Base-by-base conservation (phyloP, 2,797 vertebrate species). In the Acropternis orthonyx region DNA sequence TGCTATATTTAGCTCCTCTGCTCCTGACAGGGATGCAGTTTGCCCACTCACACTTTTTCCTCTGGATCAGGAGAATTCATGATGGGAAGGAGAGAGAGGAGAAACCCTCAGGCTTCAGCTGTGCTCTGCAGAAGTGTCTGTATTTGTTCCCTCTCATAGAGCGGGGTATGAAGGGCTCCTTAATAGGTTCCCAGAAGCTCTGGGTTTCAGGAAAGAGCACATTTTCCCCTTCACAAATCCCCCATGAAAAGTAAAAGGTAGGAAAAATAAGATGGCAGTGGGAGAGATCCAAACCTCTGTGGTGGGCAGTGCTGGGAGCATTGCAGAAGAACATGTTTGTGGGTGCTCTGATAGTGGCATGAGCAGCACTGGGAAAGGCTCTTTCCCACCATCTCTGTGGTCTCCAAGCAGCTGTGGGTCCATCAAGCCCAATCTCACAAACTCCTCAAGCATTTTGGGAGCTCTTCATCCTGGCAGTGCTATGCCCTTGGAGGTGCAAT, bases 261-360 rank as follows among this genome's bases (percentile, higher is more conserved):
- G 24, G 26, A 4, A 10, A 65, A 61, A n/a, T 1, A 39, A 77
- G 27, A 55, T 14, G 24, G 16, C 12, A 36, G 28, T 0, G 1
- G 30, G 41, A 46, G 19, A 43, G 46, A 43, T 6, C 14, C 9
- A 2, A 49, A 32, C 2, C 37, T 37, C 37, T 10, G 34, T 2
- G 43, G 28, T 0, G 6, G 37, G 26, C 48, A 62, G 32, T 11
- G 4, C 32, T 74, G 3, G 1, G 43, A 22, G 9, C n/a, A 8
- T 1, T 27, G 9, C 26, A 32, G 69, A 44, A 44, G 43, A 51
- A 14, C 52, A 3, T 0, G 0, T 1, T 3, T 75, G 46, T 12
- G 76, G 61, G n/a, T 32, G 71, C 46, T 37, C 44, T 34, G 79
- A 21, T 28, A 62, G 56, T 8, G 37, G 46, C 84, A 24, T 0